Base-by-base conservation (phyloP, 2,888 invertebrate genomes). In the Drosophila subsilvestris region DNA sequence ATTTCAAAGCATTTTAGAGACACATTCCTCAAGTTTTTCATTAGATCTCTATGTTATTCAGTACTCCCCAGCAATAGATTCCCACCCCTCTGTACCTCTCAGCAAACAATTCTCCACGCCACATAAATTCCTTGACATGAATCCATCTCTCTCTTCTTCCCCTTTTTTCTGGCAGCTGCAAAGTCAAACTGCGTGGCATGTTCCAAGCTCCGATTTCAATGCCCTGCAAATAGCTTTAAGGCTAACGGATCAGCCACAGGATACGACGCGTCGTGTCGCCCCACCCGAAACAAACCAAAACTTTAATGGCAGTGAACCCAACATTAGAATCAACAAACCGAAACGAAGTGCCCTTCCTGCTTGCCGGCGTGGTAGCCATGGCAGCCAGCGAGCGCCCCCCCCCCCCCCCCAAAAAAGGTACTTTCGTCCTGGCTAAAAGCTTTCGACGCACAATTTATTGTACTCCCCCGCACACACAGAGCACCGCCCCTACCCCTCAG, bases 211-310 rank as follows among this genome's bases (percentile, higher is more conserved):
- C 67, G 81, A 81, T 86, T 83, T 79, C 81, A 77, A 66, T 84
- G 73, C 58, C 62, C 66, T 69, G 71, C 86, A 82, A 82, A 82
- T 84, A 65, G 84, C 82, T 86, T 82, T 82, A 86, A 86, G 86
- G 86, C 81, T 68, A 50, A 71, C 63, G 61, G 78, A 83, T 78
- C 81, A 59, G 79, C 78, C 86, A 48, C 86, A 78, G 37, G 78
- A 56, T 54, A 69, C 50, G 32, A 17, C 25, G 3, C 48, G 4
- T 18, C 44, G 27, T 10, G n/a, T 20, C 14, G 20, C 20, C 10
- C 10, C 22, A 8, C 25, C n/a, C 25, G 42, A 57, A 49, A 58
- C 84, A 86, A 75, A 47, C 79, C 84, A 37, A 56, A 76, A 80
- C 82, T 84, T 83, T 86, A 83, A 83, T 84, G 80, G 80, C 62